These are phyloP conservation scores for Itoplectis maculator DNA, from an alignment of 2,888 invertebrate genomes.

Conservation along the genomic window DNA sequence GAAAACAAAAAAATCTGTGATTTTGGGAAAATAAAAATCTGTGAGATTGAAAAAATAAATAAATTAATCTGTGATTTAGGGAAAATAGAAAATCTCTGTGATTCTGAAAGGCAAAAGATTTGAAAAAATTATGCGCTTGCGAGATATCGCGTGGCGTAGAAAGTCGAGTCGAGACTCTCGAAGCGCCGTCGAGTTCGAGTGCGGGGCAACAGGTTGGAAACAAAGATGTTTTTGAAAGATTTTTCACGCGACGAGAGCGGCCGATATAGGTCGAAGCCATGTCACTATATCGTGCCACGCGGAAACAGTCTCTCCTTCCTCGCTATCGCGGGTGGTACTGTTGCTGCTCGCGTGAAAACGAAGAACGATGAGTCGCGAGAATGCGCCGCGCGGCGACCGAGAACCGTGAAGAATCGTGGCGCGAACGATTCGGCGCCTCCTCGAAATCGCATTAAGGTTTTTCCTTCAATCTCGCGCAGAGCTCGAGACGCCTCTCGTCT, in stretches of 20 bases:
- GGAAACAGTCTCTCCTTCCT: background rate
- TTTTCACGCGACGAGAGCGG: constrained; percentile 29
- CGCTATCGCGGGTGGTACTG: constrained; percentile 16
- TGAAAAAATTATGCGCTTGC: background rate
- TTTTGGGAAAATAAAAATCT: background rate
- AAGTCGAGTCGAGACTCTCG: constrained; percentile 21
- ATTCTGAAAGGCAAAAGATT: background rate
- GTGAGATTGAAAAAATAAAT: background rate
- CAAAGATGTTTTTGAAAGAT: constrained; percentile 66
- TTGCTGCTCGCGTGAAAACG: constrained; percentile 46
- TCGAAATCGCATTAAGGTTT: constrained; percentile 67
- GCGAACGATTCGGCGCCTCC: constrained; percentile 65
- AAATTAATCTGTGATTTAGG: too few relatives aligned
- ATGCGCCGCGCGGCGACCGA: constrained; percentile 43
- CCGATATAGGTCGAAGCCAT: constrained; percentile 17
- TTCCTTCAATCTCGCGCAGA: constrained; percentile 59
- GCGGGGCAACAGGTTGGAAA: constrained; percentile 68
- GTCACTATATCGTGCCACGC: constrained; percentile 6
- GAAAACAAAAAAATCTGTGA: too few relatives aligned
- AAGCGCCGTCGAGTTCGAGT: constrained; percentile 16
- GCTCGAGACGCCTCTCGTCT: constrained; percentile 30
- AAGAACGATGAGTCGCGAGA: constrained; percentile 66
- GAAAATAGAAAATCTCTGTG: background rate
- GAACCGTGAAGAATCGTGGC: constrained; percentile 57
- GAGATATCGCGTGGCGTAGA: background rate